Evolutionary conservation across 2,113 vertebrate genomes (phyloP), one percentile per base, ranked within the genome.

Genomic region (Corvus hawaiiensis): DNA sequence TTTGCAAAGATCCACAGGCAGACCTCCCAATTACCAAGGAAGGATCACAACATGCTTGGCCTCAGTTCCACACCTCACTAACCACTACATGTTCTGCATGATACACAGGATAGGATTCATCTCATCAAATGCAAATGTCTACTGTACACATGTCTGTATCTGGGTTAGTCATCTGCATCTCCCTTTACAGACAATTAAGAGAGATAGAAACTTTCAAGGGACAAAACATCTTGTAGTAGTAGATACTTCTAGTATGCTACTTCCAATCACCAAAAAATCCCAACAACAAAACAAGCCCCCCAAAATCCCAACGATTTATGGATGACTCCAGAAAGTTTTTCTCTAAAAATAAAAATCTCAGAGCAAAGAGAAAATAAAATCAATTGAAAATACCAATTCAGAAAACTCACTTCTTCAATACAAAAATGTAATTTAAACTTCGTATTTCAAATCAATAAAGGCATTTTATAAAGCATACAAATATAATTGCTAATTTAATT

Each of bases 41-140:
- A 51, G 35, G 35, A 84, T 21, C 1, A 0, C 39, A 85, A 71
- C 0, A 75, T 0, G 3, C 20, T 37, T 24, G 12, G 51, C 62
- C 43, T 82, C 44, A 30, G 59, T 30, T 83, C 32, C 37, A 73
- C 32, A 76, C 48, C 35, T 55, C 7, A 2, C 52, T 68, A 88
- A 55, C 6, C 10, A 46, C 20, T 14, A 37, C 32, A 10, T 6
- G n/a, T 59, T 55, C 39, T 78, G 41, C 44, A 61, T n/a, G 39
- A 56, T 17, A 64, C 23, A 41, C 6, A 49, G 67, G 24, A 49
- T 0, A 80, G 62, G 58, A 88, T 55, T 39, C 33, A 80, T 17
- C 49, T 68, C 39, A 86, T 26, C 39, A 73, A n/a, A 83, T 24
- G 41, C 61, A 66, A 78, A 78, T 14, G 44, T 9, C 61, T 64